Percentiles rank a stretch among this genome's conserved stretches.
Conservation (phyloP, 2,113 vertebrate genomes). For the Isurus oxyrinchus region DNA sequence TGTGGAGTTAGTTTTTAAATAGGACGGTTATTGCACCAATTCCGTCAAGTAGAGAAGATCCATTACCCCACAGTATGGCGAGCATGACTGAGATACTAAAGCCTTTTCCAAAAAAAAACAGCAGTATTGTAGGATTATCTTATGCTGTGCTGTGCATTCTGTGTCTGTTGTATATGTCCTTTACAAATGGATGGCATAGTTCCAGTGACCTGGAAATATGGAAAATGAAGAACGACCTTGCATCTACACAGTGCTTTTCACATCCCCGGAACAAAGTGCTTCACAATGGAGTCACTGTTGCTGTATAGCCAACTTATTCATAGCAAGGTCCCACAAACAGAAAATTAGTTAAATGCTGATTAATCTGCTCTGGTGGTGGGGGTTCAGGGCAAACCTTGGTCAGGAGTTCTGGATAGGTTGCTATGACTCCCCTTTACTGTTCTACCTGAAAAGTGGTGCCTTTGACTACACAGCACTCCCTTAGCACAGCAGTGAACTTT, state of each 20-base stretch:
- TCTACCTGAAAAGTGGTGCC: not conserved
- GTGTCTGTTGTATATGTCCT: not conserved
- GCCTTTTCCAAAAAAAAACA: not conserved
- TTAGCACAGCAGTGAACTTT: not conserved
- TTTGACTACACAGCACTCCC: not conserved
- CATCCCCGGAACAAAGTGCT: not conserved
- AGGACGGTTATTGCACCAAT: not conserved
- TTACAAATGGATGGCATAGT: not conserved
- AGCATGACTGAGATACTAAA: slow-evolving; percentile 11
- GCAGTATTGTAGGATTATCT: not conserved
- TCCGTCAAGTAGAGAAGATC: not conserved
- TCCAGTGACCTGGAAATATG: not conserved
- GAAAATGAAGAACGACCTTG: not conserved
- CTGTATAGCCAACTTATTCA: not conserved
- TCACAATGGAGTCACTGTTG: not conserved
- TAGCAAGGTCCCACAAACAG: not conserved
- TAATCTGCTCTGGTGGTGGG: not conserved
- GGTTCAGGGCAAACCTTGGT: not conserved
- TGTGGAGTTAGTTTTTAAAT: slow-evolving; percentile 21
- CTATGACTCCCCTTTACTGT: not conserved
- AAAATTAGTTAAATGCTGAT: not conserved
- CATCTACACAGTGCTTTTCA: not conserved
- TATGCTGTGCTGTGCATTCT: too few relatives aligned
- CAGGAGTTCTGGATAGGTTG: not conserved
- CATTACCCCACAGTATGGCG: not conserved